These are phyloP conservation scores for Eristalinus sepulchralis DNA, from an alignment of 2,888 invertebrate genomes.

Conservation along the genomic window DNA sequence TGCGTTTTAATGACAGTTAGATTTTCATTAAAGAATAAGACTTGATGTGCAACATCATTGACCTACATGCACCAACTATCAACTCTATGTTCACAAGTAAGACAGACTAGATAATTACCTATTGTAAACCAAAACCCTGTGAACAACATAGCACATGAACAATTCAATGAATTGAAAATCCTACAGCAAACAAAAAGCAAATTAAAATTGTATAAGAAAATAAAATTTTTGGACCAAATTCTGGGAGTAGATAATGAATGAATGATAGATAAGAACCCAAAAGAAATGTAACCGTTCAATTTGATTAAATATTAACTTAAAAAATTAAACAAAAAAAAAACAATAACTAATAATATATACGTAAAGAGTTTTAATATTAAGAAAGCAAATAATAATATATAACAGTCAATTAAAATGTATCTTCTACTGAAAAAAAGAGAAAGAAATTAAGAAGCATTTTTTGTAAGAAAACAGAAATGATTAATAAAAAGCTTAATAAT, in stretches of 20 bases:
- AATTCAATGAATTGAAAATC: conserved; percentile 38
- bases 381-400: conserved; percentile 6
- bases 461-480: conserved; percentile 27
- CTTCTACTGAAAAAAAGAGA: conserved; percentile 48
- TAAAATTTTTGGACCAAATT: conserved; percentile 64
- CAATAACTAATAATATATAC: conserved; percentile 27
- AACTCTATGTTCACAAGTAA: background rate
- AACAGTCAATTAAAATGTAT: conserved; percentile 64
- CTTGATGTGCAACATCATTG: no score
- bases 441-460: conserved; percentile 19
- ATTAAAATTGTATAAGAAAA: conserved; percentile 7
- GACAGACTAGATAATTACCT: background rate
- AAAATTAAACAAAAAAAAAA: conserved; percentile 9
- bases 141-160: background rate
- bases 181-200: conserved; percentile 19
- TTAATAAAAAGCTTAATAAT: background rate
- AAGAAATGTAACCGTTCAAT: background rate
- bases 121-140: background rate
- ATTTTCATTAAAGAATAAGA: no score
- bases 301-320: conserved; percentile 3
- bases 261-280: background rate
- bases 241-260: conserved; percentile 12
- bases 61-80: no score
- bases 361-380: conserved; percentile 35
- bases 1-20: no score